phyloP scores from a whole-genome alignment of 2,113 vertebrate genomes.

The Drymodes brunneopygia region DNA sequence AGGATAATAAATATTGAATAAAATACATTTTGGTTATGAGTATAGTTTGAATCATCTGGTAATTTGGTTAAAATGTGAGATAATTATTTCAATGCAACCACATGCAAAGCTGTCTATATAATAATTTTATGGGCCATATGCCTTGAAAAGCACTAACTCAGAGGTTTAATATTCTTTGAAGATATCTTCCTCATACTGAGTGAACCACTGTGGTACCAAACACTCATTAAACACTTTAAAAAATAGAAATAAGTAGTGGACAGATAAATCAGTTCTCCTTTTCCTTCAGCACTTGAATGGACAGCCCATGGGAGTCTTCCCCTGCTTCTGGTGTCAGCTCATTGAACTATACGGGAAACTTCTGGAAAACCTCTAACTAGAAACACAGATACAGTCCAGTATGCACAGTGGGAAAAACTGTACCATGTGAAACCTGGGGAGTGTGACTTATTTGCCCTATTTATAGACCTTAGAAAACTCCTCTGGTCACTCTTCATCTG shows the following conservation, averaged over 20 bases:
- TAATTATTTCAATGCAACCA: neutral
- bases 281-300: neutral
- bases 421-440: neutral
- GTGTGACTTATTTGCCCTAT: neutral
- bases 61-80: neutral
- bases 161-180: neutral
- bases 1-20: neutral
- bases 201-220: neutral
- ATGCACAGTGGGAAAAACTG: neutral
- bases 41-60: neutral
- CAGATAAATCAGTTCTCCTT: neutral
- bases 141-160: neutral
- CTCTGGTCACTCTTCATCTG: neutral
- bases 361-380: neutral
- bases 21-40: fast-evolving
- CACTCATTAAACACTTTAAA: neutral
- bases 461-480: neutral
- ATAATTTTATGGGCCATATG: neutral
- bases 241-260: neutral
- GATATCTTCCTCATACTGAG: neutral
- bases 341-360: neutral
- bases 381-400: neutral
- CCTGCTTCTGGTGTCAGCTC: neutral
- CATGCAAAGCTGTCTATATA: neutral
- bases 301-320: neutral